A percentile compares a stretch with the other conserved stretches of the same genome.
These are phyloP conservation scores for Actinia equina DNA, from an alignment of 64 coral and sea anemone species.

Conservation along the genomic window DNA sequence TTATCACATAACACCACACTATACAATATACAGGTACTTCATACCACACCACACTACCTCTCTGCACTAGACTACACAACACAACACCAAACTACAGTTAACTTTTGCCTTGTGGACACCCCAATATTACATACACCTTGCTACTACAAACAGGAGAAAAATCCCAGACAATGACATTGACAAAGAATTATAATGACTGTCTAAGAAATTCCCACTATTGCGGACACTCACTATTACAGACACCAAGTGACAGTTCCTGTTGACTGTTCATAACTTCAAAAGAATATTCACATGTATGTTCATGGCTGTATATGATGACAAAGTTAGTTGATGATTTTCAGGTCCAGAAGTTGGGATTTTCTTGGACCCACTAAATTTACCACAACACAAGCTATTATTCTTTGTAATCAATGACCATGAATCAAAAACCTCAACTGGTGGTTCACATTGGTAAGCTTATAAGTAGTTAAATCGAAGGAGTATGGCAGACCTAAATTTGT, in stretches of 20 bases:
- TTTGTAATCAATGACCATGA: constrained; percentile 88
- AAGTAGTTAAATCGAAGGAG: too few species aligned
- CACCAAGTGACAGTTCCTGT: not conserved
- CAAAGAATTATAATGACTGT: too few species aligned
- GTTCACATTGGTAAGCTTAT: constrained; percentile 77
- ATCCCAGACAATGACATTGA: too few species aligned
- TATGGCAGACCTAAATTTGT: too few species aligned
- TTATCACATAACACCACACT: too few species aligned
- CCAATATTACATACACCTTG: too few species aligned
- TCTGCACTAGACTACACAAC: too few species aligned
- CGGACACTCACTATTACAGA: too few species aligned
- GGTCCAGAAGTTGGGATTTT: constrained; percentile 36
- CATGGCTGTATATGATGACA: not conserved
- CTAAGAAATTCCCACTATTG: too few species aligned
- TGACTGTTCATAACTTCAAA: not conserved
- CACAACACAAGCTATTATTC: constrained; percentile 47
- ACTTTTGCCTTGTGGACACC: too few species aligned
- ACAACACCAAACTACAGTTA: not conserved
- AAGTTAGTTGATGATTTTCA: constrained; percentile 25
- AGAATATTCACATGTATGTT: not conserved
- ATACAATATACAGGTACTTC: too few species aligned
- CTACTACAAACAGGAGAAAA: too few species aligned
- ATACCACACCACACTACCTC: not conserved
- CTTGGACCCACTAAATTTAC: constrained; percentile 77
- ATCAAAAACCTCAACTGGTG: constrained; percentile 52